Conservation (phyloP, 2,113 vertebrate genomes). For the Erythrocercus mccallii region DNA sequence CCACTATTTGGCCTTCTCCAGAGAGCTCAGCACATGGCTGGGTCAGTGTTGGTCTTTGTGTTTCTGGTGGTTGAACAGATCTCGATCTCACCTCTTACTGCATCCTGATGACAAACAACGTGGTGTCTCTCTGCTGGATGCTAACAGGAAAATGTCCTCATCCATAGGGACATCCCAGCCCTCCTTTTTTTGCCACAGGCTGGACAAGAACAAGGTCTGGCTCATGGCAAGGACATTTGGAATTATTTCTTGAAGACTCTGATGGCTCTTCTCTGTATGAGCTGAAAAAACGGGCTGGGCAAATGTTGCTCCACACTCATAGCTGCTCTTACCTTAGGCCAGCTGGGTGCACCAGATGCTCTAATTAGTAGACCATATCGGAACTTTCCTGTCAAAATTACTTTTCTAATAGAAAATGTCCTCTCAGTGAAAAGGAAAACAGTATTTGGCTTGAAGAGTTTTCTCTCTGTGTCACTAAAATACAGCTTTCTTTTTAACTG, state of each 20-base stretch:
- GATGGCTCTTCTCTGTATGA: neutral
- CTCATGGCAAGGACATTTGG: neutral
- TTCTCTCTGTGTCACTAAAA: neutral
- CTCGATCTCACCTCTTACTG: neutral
- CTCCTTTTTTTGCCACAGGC: neutral
- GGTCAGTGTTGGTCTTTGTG: neutral
- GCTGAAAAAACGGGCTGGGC: neutral
- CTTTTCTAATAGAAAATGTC: slow-evolving; percentile 16
- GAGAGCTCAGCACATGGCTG: neutral
- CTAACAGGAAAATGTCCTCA: neutral
- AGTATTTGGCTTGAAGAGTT: neutral
- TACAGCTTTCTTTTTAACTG: neutral
- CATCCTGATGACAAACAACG: neutral
- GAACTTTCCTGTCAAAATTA: neutral
- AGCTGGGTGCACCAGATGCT: slow-evolving; percentile 50
- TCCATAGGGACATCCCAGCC: neutral
- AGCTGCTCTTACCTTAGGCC: slow-evolving; percentile 32
- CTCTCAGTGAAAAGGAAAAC: neutral
- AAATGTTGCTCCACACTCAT: neutral
- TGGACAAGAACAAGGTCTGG: neutral
- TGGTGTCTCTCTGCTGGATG: neutral
- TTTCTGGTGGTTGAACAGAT: neutral
- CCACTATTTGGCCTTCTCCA: neutral
- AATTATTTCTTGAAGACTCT: neutral
- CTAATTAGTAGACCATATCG: slow-evolving; percentile 28